phyloP scores from a whole-genome alignment of 1,140 invertebrate species.

The Neodiprion virginianus region DNA sequence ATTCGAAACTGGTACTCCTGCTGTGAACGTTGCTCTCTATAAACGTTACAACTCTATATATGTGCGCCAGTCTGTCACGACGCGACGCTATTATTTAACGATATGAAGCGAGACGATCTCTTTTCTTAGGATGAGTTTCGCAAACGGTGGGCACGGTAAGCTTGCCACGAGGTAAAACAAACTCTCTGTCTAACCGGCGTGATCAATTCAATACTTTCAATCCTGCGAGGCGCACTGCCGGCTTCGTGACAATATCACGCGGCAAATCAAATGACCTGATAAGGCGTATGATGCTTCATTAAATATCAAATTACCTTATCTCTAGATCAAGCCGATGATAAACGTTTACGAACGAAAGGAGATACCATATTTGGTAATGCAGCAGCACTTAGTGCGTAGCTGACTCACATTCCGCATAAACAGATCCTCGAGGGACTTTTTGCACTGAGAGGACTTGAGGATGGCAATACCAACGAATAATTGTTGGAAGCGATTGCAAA shows the following conservation, averaged over 20 bases:
- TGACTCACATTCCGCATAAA: not conserved
- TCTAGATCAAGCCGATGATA: not conserved
- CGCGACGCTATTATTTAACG: not conserved
- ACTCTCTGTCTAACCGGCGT: too few species aligned
- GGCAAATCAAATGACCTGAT: not conserved
- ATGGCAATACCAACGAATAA: not conserved
- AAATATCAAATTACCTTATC: not conserved
- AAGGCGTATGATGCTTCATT: not conserved
- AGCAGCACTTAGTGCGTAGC: not conserved
- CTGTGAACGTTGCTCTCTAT: too few species aligned
- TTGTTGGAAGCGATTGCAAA: not conserved
- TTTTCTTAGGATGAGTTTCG: not conserved
- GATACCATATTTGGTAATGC: slow-evolving; percentile 2
- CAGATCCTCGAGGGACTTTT: not conserved
- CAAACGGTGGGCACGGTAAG: not conserved
- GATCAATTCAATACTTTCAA: too few species aligned
- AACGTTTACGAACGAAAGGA: not conserved
- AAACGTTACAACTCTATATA: too few species aligned
- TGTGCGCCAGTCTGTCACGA: not conserved
- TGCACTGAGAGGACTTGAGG: not conserved
- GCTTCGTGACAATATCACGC: too few species aligned
- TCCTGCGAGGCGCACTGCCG: too few species aligned
- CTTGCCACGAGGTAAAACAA: too few species aligned
- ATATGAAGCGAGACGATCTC: not conserved
- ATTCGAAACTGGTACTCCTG: too few species aligned